Percentiles rank a stretch among this genome's conserved stretches.
phyloP scores from a whole-genome alignment of 2,888 invertebrate species.

The Timandra comae region DNA sequence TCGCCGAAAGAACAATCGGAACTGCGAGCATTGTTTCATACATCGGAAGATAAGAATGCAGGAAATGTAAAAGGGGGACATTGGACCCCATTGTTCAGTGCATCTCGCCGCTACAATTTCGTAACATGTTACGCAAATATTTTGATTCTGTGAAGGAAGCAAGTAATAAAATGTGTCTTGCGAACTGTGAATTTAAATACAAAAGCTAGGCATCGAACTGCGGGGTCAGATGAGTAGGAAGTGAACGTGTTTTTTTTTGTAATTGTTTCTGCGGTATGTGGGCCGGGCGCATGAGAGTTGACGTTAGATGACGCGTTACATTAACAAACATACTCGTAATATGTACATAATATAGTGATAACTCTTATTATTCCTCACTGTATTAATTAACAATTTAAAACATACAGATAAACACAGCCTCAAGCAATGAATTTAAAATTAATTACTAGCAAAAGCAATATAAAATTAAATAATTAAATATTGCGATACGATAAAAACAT shows the following conservation, averaged over 20 bases:
- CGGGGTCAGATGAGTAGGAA: slow-evolving; percentile 18
- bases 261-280: slow-evolving; percentile 17
- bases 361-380: too few relatives aligned
- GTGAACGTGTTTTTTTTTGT: slow-evolving; percentile 13
- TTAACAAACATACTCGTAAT: slow-evolving; percentile 1
- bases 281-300: slow-evolving; percentile 12
- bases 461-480: too few relatives aligned
- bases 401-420: too few relatives aligned
- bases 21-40: slow-evolving; percentile 53
- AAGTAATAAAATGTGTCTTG: slow-evolving; percentile 26
- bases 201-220: slow-evolving; percentile 14
- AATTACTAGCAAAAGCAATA: too few relatives aligned
- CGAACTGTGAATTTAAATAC: slow-evolving; percentile 26
- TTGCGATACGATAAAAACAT: too few relatives aligned
- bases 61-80: slow-evolving; percentile 54
- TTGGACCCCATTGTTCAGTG: slow-evolving; percentile 47
- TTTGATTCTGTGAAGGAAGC: slow-evolving; percentile 32
- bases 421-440: too few relatives aligned
- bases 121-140: slow-evolving; percentile 46
- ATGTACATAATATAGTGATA: too few relatives aligned
- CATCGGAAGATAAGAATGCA: slow-evolving; percentile 49
- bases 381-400: too few relatives aligned
- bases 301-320: slow-evolving; percentile 13
- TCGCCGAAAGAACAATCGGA: slow-evolving; percentile 39
- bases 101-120: slow-evolving; percentile 37